Percentiles rank a stretch among this genome's conserved stretches.
phyloP scores from a whole-genome alignment of 2,888 invertebrate genomes.

The Timandra comae region DNA sequence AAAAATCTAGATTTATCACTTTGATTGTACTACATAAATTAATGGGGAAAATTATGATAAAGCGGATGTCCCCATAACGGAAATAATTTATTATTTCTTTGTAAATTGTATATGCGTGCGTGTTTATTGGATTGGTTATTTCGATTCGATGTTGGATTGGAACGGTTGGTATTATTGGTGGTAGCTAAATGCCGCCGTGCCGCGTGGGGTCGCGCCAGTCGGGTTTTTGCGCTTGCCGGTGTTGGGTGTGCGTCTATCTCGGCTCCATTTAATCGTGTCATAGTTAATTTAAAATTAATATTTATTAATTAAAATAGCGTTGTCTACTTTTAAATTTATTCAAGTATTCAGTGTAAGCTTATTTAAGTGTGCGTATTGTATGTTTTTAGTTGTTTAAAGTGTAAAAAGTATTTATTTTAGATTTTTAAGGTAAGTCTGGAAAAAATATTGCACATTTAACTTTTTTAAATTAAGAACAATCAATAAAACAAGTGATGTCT shows the following conservation, averaged over 20 bases:
- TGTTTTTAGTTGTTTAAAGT: conserved; percentile 31
- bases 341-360: conserved; percentile 29
- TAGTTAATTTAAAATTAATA: conserved; percentile 39
- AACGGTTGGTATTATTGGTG: conserved; percentile 38
- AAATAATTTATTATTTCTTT: too few species aligned
- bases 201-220: conserved; percentile 59
- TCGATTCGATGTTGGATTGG: too few species aligned
- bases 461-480: too few species aligned
- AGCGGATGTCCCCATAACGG: too few species aligned
- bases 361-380: conserved; percentile 38
- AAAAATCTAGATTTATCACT: too few species aligned
- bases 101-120: too few species aligned
- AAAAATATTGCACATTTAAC: too few species aligned
- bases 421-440: conserved; percentile 6
- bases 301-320: conserved; percentile 37
- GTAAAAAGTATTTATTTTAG: conserved; percentile 38
- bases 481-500: too few species aligned
- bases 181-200: conserved; percentile 17
- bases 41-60: too few species aligned
- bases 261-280: conserved; percentile 57
- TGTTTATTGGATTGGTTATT: too few species aligned
- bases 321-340: conserved; percentile 24
- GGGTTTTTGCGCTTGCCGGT: conserved; percentile 70
- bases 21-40: too few species aligned
- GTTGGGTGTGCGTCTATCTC: conserved; percentile 49